Percentiles rank a stretch among this genome's conserved stretches.
These are phyloP conservation scores for Aix galericulata DNA, from an alignment of 2,113 vertebrate genomes.

Conservation along the genomic window DNA sequence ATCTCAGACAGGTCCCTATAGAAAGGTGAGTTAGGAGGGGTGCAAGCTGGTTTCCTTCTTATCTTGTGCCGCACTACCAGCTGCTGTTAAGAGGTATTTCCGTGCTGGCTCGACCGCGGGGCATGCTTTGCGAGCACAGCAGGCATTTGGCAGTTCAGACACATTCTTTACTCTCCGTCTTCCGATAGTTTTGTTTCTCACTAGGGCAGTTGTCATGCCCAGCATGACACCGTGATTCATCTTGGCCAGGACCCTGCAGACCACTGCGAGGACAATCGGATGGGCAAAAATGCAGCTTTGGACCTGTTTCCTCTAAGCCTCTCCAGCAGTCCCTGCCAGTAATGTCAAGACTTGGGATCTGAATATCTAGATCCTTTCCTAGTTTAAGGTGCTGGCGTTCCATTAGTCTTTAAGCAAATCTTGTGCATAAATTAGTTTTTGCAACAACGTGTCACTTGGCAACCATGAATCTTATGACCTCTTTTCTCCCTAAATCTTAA, in stretches of 20 bases:
- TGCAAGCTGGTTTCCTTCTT: neutral
- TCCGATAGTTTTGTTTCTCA: neutral
- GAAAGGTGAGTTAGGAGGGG: neutral
- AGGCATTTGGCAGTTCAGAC: neutral
- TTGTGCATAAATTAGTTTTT: neutral
- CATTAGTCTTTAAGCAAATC: neutral
- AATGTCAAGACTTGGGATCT: neutral
- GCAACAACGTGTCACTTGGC: neutral
- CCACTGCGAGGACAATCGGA: neutral
- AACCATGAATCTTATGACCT: neutral
- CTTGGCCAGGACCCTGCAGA: neutral
- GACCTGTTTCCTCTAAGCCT: neutral
- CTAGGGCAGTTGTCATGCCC: neutral
- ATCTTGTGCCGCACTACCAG: neutral
- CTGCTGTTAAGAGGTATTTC: neutral
- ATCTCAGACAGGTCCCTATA: accelerated
- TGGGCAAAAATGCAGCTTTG: neutral
- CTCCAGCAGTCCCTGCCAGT: neutral
- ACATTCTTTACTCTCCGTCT: neutral
- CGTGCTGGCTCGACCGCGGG: neutral
- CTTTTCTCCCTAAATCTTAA: neutral
- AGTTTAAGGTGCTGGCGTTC: neutral
- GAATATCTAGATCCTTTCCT: neutral
- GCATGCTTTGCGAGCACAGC: neutral
- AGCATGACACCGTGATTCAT: neutral